Base-by-base conservation (phyloP, 2,113 vertebrate genomes). In the Otis tarda region DNA sequence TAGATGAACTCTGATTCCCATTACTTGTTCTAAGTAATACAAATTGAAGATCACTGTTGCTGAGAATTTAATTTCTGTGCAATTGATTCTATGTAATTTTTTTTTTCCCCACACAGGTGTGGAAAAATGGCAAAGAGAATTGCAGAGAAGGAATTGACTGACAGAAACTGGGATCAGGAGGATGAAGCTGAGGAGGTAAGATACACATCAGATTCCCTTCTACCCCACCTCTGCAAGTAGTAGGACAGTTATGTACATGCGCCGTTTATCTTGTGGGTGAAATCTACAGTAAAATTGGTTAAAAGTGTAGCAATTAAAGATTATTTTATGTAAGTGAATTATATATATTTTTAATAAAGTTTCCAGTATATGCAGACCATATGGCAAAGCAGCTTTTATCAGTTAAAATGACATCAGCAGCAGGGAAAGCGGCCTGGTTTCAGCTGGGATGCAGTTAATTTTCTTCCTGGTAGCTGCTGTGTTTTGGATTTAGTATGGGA, bases 91-190 rank as follows among this genome's bases (percentile, higher is more conserved):
- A 2, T 37, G 73, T 39, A 33, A 35, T 65, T 47, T 21, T 33
- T 19, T 16, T 33, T 33, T 7, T 53, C 41, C 9, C n/a, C 43
- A 13, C 10, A 4, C 25, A 98, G 98, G 93, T 79, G 93, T 41
- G 37, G 19, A 81, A 97, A 97, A 96, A 99, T 99, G 99, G 99
- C 99, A 50, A 99, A 99, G 95, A 98, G 99, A 97, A 98, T 98
- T 65, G 99, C 99, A 21, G 99, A 99, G 71, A 99, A 99, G 92
- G 99, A 99, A 83, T 91, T 99, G 87, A 99, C 99, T 9, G 99
- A 99, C 93, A 98, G 99, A 94, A 99, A 99, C 94, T 99, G 99
- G 99, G 99, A 99, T 96, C 99, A 99, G 96, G 99, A 99, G 94
- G 99, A 99, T 45, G 99, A 99, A 94, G 98, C 98, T 25, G 99